Evolutionary conservation across 2,888 invertebrate species (phyloP).

Genomic region (Elmis aenea): DNA sequence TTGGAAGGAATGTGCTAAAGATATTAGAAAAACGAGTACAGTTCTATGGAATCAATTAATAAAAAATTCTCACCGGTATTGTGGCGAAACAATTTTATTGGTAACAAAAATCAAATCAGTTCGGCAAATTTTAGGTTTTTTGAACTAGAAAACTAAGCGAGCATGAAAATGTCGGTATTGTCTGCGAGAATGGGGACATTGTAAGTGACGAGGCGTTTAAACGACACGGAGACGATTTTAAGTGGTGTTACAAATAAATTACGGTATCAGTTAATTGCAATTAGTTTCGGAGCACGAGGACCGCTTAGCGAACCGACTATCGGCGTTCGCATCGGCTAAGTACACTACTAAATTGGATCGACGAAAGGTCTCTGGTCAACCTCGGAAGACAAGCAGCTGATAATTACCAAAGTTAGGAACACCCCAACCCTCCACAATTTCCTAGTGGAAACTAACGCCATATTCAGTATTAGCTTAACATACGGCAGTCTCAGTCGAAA

Average conservation of each 20-base stretch:
- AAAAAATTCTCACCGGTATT: too few species aligned
- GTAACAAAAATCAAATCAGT: too few species aligned
- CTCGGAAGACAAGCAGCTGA: slow-evolving; percentile 37
- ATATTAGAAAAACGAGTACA: too few species aligned
- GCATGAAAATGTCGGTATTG: too few species aligned
- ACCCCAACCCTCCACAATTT: slow-evolving; percentile 15
- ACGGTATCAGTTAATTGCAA: slow-evolving; percentile 32
- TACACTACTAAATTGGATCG: slow-evolving; percentile 37
- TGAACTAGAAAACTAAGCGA: too few species aligned
- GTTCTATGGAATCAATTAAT: too few species aligned
- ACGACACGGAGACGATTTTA: slow-evolving; percentile 5
- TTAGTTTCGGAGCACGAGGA: slow-evolving; percentile 27
- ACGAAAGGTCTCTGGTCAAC: slow-evolving; percentile 36
- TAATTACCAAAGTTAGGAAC: slow-evolving; percentile 43
- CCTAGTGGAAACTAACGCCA: slow-evolving; percentile 11
- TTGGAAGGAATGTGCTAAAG: too few species aligned
- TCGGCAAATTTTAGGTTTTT: too few species aligned
- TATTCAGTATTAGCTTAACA: slow-evolving; percentile 15
- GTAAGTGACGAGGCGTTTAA: slow-evolving; percentile 2
- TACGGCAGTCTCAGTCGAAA: slow-evolving; percentile 15
- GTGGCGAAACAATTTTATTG: too few species aligned
- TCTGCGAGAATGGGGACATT: not conserved
- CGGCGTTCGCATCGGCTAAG: slow-evolving; percentile 26
- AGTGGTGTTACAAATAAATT: slow-evolving; percentile 20
- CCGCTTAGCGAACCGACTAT: slow-evolving; percentile 22